Evolutionary conservation across 2,797 vertebrate genomes (phyloP).

Genomic region (Microchirus variegatus): DNA sequence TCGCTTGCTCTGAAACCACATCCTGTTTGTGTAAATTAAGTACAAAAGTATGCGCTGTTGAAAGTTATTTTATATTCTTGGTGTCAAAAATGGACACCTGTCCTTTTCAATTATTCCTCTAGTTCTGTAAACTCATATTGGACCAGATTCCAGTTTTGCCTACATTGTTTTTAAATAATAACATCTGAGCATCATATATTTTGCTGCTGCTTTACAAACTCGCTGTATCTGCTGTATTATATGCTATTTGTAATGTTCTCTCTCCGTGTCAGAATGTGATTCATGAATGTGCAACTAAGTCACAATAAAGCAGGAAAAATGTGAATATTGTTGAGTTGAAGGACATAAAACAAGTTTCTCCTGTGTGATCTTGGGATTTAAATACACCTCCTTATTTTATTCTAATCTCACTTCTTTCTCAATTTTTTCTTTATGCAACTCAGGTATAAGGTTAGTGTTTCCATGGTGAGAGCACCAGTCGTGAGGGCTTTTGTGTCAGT

Average conservation of each 20-base stretch:
- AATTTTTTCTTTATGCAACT: constrained; percentile 5
- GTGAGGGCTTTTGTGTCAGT: constrained; percentile 22
- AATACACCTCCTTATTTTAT: background rate
- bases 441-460: constrained; percentile 50
- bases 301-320: constrained; percentile 51
- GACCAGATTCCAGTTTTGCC: background rate
- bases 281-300: constrained; percentile 33
- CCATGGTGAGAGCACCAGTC: constrained; percentile 62
- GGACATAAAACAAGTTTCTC: background rate
- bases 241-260: constrained; percentile 23
- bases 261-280: constrained; percentile 50
- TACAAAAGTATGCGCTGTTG: background rate
- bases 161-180: too few species aligned
- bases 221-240: constrained; percentile 13
- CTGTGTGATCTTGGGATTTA: background rate
- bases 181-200: background rate
- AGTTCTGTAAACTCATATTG: background rate
- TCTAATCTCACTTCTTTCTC: background rate
- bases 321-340: background rate
- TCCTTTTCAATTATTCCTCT: background rate
- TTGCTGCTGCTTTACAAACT: constrained; percentile 20
- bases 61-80: constrained; percentile 12
- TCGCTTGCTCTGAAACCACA: constrained; percentile 19
- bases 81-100: constrained; percentile 1
- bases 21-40: too few species aligned